Conservation (phyloP, 1,140 invertebrate species). For the Geopemphigus sp. region DNA sequence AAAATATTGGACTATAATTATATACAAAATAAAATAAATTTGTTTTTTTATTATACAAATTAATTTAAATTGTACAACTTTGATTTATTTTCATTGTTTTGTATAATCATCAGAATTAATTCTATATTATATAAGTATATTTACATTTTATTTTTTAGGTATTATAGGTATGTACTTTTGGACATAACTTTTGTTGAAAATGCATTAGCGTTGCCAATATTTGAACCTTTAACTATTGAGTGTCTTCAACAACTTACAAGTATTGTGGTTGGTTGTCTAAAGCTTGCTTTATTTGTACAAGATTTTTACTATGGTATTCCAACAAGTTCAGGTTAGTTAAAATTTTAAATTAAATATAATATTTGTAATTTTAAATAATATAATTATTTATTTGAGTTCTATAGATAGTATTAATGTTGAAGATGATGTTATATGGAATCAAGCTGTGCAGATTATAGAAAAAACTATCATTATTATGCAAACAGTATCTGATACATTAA, state of each 20-base stretch:
- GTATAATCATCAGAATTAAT: too few relatives aligned
- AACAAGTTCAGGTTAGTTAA: slow-evolving; percentile 39
- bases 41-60: too few relatives aligned
- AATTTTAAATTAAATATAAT: slow-evolving; percentile 10
- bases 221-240: slow-evolving; percentile 79
- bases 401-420: slow-evolving; percentile 34
- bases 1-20: too few relatives aligned
- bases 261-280: slow-evolving; percentile 75
- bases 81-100: too few relatives aligned
- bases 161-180: slow-evolving; percentile 72
- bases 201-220: slow-evolving; percentile 77
- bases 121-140: neutral
- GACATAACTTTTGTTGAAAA: slow-evolving; percentile 80
- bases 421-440: slow-evolving; percentile 44
- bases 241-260: slow-evolving; percentile 76
- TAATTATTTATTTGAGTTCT: slow-evolving; percentile 5
- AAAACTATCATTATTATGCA: slow-evolving; percentile 38
- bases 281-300: slow-evolving; percentile 71
- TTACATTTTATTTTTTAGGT: slow-evolving; percentile 60
- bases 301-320: slow-evolving; percentile 61
- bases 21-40: too few relatives aligned
- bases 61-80: too few relatives aligned
- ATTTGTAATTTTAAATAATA: neutral
- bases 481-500: slow-evolving; percentile 8
- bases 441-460: slow-evolving; percentile 39